Percentiles rank a stretch among this genome's conserved stretches.
Evolutionary conservation across 1,140 invertebrate genomes (phyloP).

Genomic region (Coenobita brevimanus): DNA sequence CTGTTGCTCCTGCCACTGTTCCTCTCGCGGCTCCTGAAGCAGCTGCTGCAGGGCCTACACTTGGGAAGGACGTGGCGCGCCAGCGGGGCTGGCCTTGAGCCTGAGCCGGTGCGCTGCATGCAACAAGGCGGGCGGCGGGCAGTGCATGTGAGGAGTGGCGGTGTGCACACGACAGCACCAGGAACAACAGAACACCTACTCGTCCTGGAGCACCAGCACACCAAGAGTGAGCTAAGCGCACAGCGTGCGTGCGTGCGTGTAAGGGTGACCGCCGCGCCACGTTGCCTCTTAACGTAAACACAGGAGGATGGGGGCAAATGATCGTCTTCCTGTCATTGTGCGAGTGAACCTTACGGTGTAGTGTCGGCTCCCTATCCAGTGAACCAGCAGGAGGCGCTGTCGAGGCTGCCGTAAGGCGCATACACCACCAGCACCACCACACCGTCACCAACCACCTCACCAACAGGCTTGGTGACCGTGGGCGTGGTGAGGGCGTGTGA

Average conservation of each 20-base stretch:
- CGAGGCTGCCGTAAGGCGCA: not conserved
- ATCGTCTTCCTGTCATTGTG: constrained; percentile 66
- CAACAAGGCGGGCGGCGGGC: constrained; percentile 56
- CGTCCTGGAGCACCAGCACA: constrained; percentile 32
- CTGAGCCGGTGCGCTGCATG: constrained; percentile 61
- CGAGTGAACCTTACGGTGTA: constrained; percentile 60
- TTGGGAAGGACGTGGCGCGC: constrained; percentile 56
- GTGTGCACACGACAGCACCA: constrained; percentile 49
- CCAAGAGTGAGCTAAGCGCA: constrained; percentile 34
- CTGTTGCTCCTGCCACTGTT: not conserved
- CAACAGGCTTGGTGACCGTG: constrained; percentile 45
- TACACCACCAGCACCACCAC: not conserved
- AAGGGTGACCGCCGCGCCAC: constrained; percentile 50
- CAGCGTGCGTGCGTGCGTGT: constrained; percentile 54
- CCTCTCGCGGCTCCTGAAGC: constrained; percentile 31
- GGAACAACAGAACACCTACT: constrained; percentile 12
- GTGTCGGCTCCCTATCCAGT: constrained; percentile 46
- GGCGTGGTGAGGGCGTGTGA: constrained; percentile 57
- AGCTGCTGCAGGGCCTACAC: constrained; percentile 60
- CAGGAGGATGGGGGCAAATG: constrained; percentile 55
- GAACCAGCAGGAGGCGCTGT: constrained; percentile 41
- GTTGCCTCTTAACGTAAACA: constrained; percentile 63
- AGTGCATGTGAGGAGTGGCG: constrained; percentile 64
- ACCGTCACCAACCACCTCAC: constrained; percentile 25
- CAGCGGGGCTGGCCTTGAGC: constrained; percentile 65